Conservation (phyloP, 1,140 invertebrate genomes). For the Drosophila eugracilis region DNA sequence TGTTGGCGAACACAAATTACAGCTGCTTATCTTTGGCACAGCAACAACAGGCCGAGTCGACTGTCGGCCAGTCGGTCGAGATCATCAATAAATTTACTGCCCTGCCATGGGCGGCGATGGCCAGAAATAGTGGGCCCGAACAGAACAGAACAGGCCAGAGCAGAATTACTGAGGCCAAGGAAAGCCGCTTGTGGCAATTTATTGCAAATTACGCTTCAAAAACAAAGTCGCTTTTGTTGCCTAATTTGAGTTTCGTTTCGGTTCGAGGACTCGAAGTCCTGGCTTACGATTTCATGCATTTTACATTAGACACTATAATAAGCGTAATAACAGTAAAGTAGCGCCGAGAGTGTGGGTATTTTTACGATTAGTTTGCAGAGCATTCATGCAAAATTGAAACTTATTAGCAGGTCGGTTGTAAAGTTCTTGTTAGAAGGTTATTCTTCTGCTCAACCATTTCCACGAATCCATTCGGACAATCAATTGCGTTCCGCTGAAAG, state of each 20-base stretch:
- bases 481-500: slow-evolving; percentile 21
- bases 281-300: slow-evolving; percentile 66
- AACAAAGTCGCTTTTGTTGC: slow-evolving; percentile 69
- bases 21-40: slow-evolving; percentile 80
- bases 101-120: slow-evolving; percentile 45
- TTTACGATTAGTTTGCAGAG: slow-evolving; percentile 34
- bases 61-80: slow-evolving; percentile 54
- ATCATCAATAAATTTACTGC: slow-evolving; percentile 81
- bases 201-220: slow-evolving; percentile 82
- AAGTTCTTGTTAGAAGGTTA: background rate
- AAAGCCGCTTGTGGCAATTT: slow-evolving; percentile 70
- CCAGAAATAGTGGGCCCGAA: slow-evolving; percentile 61
- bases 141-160: slow-evolving; percentile 11
- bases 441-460: background rate
- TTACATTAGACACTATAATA: slow-evolving; percentile 60
- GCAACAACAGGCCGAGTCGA: slow-evolving; percentile 43
- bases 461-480: slow-evolving; percentile 8
- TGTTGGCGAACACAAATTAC: slow-evolving; percentile 80
- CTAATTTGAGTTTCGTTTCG: slow-evolving; percentile 68
- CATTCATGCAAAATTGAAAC: slow-evolving; percentile 47
- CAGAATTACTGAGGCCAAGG: slow-evolving; percentile 11
- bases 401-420: slow-evolving; percentile 23
- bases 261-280: slow-evolving; percentile 22
- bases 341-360: slow-evolving; percentile 8
- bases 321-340: slow-evolving; percentile 48